Percentiles rank a stretch among this genome's conserved stretches.
Evolutionary conservation across 2,113 vertebrate species (phyloP).

Genomic region (Ondatra zibethicus): DNA sequence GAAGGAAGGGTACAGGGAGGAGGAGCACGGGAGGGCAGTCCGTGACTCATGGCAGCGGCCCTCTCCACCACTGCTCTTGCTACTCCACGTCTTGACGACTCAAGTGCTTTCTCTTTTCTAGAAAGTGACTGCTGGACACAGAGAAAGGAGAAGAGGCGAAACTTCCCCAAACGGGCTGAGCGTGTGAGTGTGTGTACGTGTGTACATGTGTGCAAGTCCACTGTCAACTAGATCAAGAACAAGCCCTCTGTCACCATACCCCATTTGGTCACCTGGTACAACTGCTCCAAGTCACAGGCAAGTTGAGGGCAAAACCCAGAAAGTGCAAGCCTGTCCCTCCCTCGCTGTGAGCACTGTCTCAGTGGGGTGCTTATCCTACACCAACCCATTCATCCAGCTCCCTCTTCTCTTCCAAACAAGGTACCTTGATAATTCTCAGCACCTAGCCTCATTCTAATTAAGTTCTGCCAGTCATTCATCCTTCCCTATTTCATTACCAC

Average conservation of each 20-base stretch:
- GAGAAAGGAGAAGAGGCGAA: slow-evolving; percentile 38
- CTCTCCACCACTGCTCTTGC: neutral
- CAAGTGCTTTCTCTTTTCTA: neutral
- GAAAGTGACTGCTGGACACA: slow-evolving; percentile 49
- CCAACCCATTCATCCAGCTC: neutral
- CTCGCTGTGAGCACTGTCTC: no score
- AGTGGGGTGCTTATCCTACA: neutral
- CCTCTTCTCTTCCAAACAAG: neutral
- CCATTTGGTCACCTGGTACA: neutral
- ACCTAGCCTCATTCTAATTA: neutral
- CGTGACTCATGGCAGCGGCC: neutral
- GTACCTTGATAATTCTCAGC: neutral
- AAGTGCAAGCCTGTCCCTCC: neutral
- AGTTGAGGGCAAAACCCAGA: neutral
- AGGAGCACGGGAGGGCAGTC: neutral
- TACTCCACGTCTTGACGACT: neutral
- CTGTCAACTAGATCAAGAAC: neutral
- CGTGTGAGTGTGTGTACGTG: neutral
- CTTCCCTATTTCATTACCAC: neutral
- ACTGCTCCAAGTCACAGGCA: neutral
- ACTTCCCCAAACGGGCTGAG: slow-evolving; percentile 44
- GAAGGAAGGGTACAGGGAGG: neutral
- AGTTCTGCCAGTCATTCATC: neutral
- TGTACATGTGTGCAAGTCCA: neutral
- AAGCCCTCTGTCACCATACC: neutral